Base-by-base conservation (phyloP, 1,140 invertebrate species). In the Eurytemora carolleeae region DNA sequence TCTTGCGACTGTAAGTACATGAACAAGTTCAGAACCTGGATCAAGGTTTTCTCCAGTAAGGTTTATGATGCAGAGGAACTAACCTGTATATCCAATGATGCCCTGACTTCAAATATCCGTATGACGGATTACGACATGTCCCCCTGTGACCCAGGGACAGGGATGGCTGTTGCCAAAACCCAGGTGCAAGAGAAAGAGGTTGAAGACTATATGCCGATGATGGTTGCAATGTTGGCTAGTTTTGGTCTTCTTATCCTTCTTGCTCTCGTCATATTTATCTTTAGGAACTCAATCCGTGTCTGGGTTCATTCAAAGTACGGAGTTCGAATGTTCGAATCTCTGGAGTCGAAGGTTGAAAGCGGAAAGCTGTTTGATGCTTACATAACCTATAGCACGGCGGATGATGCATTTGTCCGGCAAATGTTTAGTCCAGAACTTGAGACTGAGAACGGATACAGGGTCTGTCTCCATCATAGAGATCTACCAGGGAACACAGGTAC, bases 331-430 rank as follows among this genome's bases (percentile, higher is more conserved):
- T 86, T 83, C 64, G 76, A 75, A 77, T 73, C 67, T 55, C 57
- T 31, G 59, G 65, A 44, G 25, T 63, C 64, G 77, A 80, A 63
- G 31, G 65, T 63, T 18, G 58, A 54, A 55, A n/a, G n/a, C n/a
- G 85, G 88, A 68, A 89, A 89, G 67, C 74, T 88, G 12, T 94
- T 89, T 72, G 92, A 95, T 70, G 88, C 86, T 44, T 93, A 91
- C 71, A 82, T 95, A 1, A 83, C 87, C 63, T 93, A 95, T 74
- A 90, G 86, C 63, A 84, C 86, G 19, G 87, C 90, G 72, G 90
- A 95, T 72, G 86, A 91, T 68, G 82, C 88, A 68, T 89, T 90
- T 69, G 85, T 93, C 0, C 75, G 86, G 23, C 83, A 87, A 65
- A 84, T 83, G 7, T 76, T 95, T 53, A 84, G 83, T 1, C 80